These are phyloP conservation scores for Sialis fuliginosa DNA, from an alignment of 2,888 invertebrate species.

Conservation along the genomic window DNA sequence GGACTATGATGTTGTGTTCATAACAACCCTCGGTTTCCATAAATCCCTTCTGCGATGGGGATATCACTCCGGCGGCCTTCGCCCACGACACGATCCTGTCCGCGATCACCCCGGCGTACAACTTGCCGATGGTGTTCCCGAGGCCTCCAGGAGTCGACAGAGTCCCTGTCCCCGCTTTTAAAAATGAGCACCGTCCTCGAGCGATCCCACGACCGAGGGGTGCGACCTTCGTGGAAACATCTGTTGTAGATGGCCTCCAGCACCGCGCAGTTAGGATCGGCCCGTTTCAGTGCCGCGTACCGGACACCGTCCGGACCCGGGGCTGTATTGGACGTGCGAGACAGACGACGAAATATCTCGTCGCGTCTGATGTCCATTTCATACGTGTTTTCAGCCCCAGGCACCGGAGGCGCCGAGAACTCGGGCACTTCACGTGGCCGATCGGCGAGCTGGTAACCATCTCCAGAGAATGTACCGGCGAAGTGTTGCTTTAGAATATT, in stretches of 20 bases:
- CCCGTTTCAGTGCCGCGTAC: not conserved
- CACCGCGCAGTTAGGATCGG: not conserved
- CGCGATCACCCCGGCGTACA: constrained; percentile 12
- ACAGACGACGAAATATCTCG: not conserved
- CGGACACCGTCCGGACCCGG: no score
- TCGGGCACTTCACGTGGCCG: not conserved
- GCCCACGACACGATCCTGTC: constrained; percentile 12
- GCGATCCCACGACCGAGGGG: constrained; percentile 1
- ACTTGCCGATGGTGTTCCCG: constrained; percentile 12
- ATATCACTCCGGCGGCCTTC: constrained; percentile 6
- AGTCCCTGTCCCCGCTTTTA: constrained; percentile 9
- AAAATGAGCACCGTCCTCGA: constrained; percentile 3
- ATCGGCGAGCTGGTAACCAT: not conserved
- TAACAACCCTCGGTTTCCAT: constrained; percentile 17
- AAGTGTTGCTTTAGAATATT: not conserved
- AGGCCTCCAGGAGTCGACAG: constrained; percentile 17
- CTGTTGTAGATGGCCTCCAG: not conserved
- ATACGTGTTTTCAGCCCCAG: not conserved
- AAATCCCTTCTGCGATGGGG: constrained; percentile 19
- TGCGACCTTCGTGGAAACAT: constrained; percentile 1
- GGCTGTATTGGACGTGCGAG: not conserved
- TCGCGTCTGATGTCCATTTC: not conserved
- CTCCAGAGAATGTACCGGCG: not conserved
- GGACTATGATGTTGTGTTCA: constrained; percentile 20
- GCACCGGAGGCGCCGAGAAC: not conserved